Conservation (phyloP, 64 coral and sea anemone genomes). For the Catalaphyllia jardinei region DNA sequence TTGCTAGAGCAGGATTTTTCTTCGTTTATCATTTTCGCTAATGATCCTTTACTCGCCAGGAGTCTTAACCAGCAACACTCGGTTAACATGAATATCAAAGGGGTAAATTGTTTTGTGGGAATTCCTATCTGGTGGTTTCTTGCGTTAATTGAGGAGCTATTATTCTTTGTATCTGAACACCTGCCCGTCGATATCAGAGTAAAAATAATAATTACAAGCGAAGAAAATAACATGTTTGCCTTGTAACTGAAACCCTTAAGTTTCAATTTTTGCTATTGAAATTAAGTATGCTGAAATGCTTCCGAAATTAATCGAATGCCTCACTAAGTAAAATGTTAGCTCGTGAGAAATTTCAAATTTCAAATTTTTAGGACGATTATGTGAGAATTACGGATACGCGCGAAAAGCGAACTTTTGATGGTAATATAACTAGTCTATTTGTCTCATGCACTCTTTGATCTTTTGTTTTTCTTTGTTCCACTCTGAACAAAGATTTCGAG, state of each 20-base stretch:
- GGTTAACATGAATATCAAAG: conserved; percentile 2
- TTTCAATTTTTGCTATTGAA: neutral
- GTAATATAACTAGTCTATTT: neutral
- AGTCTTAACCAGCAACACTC: neutral
- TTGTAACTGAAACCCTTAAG: neutral
- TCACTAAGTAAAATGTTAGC: neutral
- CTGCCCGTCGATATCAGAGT: neutral
- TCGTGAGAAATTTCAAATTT: neutral
- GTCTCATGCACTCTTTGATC: neutral
- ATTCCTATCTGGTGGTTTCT: conserved; percentile 12
- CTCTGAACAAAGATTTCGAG: neutral
- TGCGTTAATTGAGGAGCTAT: conserved; percentile 20
- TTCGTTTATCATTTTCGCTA: neutral
- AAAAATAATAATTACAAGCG: neutral
- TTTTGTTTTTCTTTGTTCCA: neutral
- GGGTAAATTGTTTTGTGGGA: conserved; percentile 22
- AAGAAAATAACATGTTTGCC: neutral
- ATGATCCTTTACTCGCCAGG: conserved; percentile 1
- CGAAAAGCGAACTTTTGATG: neutral
- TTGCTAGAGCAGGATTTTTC: neutral
- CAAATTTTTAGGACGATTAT: too few species aligned
- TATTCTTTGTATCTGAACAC: conserved; percentile 21
- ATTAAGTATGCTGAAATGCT: neutral
- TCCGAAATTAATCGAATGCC: neutral
- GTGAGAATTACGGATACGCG: neutral